Evolutionary conservation across 2,797 vertebrate genomes (phyloP).

Genomic region (Lepilemur septentrionalis): DNA sequence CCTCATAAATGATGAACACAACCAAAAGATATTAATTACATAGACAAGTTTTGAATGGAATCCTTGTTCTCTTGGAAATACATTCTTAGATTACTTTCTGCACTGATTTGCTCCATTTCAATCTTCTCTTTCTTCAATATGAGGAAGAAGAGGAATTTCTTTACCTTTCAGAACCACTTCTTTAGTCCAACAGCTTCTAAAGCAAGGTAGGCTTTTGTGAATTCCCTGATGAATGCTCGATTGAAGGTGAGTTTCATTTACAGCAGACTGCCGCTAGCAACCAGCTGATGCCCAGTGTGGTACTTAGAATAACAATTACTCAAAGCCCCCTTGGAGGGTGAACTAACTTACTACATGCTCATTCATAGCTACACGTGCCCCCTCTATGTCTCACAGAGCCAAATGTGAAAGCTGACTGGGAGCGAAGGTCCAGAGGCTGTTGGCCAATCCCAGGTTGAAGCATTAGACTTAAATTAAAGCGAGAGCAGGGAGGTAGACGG

Average conservation of each 20-base stretch:
- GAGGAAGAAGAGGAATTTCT: background rate
- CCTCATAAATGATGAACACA: background rate
- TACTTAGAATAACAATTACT: constrained; percentile 26
- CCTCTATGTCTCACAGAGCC: background rate
- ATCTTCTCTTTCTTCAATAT: background rate
- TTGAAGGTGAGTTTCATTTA: background rate
- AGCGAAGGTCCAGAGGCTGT: background rate
- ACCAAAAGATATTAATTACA: background rate
- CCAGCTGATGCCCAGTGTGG: fast-evolving
- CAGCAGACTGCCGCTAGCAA: background rate
- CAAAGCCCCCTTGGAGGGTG: background rate
- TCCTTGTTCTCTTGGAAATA: background rate
- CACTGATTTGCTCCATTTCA: background rate
- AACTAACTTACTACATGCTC: background rate
- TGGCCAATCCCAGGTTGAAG: background rate
- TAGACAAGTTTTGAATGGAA: background rate
- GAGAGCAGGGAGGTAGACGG: background rate
- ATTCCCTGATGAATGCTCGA: background rate
- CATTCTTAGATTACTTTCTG: background rate
- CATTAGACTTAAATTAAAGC: background rate
- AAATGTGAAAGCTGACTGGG: background rate
- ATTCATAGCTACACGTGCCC: fast-evolving
- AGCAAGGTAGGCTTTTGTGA: background rate
- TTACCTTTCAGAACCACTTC: background rate
- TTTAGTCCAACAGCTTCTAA: background rate